Evolutionary conservation across 2,113 vertebrate species (phyloP), one percentile per base, ranked within the genome.

Genomic region (Tympanuchus pallidicinctus): DNA sequence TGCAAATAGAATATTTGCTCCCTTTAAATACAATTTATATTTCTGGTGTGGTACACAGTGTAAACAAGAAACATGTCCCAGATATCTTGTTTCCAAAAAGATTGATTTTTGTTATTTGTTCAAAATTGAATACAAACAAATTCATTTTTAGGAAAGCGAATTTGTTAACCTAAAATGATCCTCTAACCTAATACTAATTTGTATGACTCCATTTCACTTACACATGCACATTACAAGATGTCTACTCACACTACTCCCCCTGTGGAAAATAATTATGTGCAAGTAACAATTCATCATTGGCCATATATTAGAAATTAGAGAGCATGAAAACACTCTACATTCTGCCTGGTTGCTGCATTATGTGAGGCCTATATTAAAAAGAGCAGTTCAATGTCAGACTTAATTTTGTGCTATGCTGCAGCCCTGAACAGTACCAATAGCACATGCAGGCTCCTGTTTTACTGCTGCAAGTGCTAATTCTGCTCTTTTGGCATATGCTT

Each of bases 231-330:
- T 89, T 95, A 70, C 73, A 72, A 96, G 63, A 82, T 91, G 79
- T 93, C 76, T 91, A 16, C 40, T 94, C 40, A 88, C 27, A 42
- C 19, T 45, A 82, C 38, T 86, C 93, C 79, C 43, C 45, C 67
- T 83, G 24, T 84, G 56, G 54, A 94, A 97, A 96, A 84, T 76
- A 61, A 79, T 77, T 80, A 87, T 10, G 2, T 54, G 15, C 47
- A 90, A 85, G 67, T 85, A 70, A 88, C 48, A 86, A 86, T 90
- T 64, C 82, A n/a, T 89, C 91, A 92, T 94, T 95, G 94, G 61
- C 19, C 48, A 71, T 43, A 89, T 96, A 95, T 91, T 92, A 92
- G 83, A 95, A 95, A 96, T 93, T 93, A 20, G n/a, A 94, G 74
- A 77, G 48, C 57, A 48, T 30, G 25, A 54, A 80, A 93, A 88